Evolutionary conservation across 2,113 vertebrate genomes (phyloP), one percentile per base, ranked within the genome.

Genomic region (Jacana jacana): DNA sequence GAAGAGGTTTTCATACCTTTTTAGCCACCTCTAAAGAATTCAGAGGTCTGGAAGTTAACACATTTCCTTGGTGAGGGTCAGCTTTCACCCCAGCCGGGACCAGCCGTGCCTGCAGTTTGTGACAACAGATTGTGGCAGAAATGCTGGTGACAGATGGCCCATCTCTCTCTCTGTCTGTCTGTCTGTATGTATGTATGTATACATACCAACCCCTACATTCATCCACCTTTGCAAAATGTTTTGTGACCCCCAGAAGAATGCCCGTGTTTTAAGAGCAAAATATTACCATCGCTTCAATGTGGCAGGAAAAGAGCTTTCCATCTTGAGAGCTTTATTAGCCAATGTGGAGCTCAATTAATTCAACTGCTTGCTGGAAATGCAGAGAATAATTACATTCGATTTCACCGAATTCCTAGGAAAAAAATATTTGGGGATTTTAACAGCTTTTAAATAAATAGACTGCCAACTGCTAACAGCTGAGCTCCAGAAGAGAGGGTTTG

Each of bases 1-100:
- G 65, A 79, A 72, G 57, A 87, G 17, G 30, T 58, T 75, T 79
- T 57, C 20, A 39, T 16, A 66, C 48, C 24, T 55, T 68, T 81
- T 14, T 46, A 89, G n/a, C 13, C 48, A 88, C 57, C 35, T 46
- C 61, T 15, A 15, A 88, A 76, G 78, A 81, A 64, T 46, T 11
- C 55, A 40, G 51, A 44, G 60, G n/a, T 66, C 88, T 95, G 80
- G 65, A 70, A 96, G 88, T 71, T 46, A 46, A 73, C 76, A 49
- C 61, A 81, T 93, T 79, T 96, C 93, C 83, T 88, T 71, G 77
- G 72, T 88, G 80, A 90, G 90, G 78, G 44, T 96, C 93, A 91
- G 90, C 44, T 96, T 97, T 92, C 90, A 86, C 17, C 65, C 60
- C 76, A 78, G 85, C 68, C 17, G 7, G 93, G 86, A 88, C 71